These are phyloP conservation scores for Leucania comma DNA, from an alignment of 2,888 invertebrate species.

Conservation along the genomic window DNA sequence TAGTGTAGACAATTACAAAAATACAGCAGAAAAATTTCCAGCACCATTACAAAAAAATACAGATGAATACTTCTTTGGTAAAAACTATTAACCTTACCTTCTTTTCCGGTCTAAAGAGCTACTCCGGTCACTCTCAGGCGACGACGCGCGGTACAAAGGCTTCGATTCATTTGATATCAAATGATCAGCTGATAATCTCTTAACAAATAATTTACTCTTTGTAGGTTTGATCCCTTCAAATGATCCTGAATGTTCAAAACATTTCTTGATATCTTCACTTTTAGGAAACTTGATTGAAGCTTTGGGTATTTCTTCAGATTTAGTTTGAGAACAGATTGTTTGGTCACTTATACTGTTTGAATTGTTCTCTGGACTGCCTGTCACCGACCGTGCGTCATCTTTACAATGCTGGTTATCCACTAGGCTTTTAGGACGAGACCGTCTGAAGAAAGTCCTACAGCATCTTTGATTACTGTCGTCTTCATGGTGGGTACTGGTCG, in stretches of 20 bases:
- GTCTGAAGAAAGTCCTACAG: conserved; percentile 85
- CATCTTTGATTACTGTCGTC: conserved; percentile 84
- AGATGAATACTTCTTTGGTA: conserved; percentile 7
- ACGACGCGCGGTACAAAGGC: conserved; percentile 84
- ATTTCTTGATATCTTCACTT: conserved; percentile 81
- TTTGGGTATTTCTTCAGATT: conserved; percentile 86
- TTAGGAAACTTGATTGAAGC: conserved; percentile 85
- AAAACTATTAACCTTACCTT: conserved; percentile 72
- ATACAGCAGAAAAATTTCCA: conserved; percentile 46
- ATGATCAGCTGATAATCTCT: conserved; percentile 88
- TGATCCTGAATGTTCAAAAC: conserved; percentile 87
- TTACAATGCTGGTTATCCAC: conserved; percentile 79
- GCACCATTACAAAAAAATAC: conserved; percentile 45
- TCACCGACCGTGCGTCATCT: conserved; percentile 78
- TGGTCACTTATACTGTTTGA: conserved; percentile 84
- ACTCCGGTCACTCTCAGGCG: conserved; percentile 88
- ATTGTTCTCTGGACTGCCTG: conserved; percentile 83
- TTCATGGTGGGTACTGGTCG: conserved; percentile 74
- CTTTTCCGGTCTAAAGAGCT: conserved; percentile 87
- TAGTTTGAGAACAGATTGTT: conserved; percentile 78
- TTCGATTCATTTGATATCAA: conserved; percentile 85
- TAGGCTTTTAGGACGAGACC: conserved; percentile 86
- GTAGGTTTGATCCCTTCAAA: conserved; percentile 87
- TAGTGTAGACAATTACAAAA: conserved; percentile 69
- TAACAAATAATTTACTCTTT: conserved; percentile 86